Evolutionary conservation across 2,797 vertebrate genomes (phyloP).

Genomic region (Oophaga sylvatica): DNA sequence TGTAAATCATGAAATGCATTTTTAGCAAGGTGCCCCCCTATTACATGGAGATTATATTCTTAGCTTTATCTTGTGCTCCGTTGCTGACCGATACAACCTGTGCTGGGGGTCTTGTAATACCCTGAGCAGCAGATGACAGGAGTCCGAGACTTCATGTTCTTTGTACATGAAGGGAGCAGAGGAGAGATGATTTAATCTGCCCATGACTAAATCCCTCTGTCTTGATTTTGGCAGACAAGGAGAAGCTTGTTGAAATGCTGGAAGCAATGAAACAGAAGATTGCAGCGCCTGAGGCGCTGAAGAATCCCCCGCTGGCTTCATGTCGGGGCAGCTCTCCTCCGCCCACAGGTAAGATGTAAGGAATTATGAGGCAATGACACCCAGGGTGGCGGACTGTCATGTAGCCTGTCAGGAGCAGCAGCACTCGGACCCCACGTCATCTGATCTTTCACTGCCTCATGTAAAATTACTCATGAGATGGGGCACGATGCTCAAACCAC

Average conservation of each 20-base stretch:
- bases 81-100: neutral
- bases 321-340: conserved; percentile 14
- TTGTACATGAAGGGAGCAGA: neutral
- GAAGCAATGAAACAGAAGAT: conserved; percentile 93
- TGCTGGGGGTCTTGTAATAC: neutral
- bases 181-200: neutral
- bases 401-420: neutral
- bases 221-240: conserved; percentile 81
- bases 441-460: neutral
- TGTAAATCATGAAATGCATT: too few species aligned
- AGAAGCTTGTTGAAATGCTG: conserved; percentile 90
- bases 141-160: neutral
- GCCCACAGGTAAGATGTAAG: conserved; percentile 37
- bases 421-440: neutral
- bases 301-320: conserved; percentile 67
- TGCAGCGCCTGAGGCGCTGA: conserved; percentile 81
- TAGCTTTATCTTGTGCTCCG: neutral
- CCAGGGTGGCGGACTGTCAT: neutral
- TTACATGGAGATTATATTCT: neutral
- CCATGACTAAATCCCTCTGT: conserved; percentile 12
- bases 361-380: neutral
- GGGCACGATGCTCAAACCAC: too few species aligned
- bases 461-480: too few species aligned
- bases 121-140: neutral
- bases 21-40: too few species aligned